Evolutionary conservation across 1,140 invertebrate genomes (phyloP).

Genomic region (Hycleus cichorii): DNA sequence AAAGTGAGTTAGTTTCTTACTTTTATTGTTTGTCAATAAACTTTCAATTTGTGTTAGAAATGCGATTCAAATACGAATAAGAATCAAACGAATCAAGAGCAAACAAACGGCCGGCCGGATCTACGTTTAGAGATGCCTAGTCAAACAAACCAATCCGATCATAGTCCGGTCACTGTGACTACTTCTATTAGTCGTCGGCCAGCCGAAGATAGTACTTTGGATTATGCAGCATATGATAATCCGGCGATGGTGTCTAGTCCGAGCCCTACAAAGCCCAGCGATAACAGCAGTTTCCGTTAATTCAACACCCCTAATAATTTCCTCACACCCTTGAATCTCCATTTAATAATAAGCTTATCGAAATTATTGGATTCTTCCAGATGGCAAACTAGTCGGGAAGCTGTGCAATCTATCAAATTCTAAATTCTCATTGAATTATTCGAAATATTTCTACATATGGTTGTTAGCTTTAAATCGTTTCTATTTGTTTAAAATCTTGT

Average conservation of each 20-base stretch:
- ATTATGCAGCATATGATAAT: constrained; percentile 60
- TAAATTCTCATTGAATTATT: not conserved
- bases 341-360: too few species aligned
- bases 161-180: constrained; percentile 36
- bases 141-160: constrained; percentile 23
- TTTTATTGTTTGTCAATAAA: not conserved
- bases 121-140: constrained; percentile 32
- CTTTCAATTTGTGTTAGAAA: constrained; percentile 1
- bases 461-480: constrained; percentile 12
- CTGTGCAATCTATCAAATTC: constrained; percentile 11
- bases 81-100: not conserved
- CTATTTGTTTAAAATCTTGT: not conserved
- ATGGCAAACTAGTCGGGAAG: constrained; percentile 6
- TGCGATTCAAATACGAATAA: constrained; percentile 5
- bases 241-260: constrained; percentile 57
- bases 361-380: too few species aligned
- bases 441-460: not conserved
- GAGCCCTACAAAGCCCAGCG: constrained; percentile 10
- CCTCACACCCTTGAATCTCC: not conserved
- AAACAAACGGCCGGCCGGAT: constrained; percentile 28
- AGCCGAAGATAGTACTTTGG: constrained; percentile 58
- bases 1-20: constrained; percentile 19
- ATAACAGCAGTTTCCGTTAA: not conserved
- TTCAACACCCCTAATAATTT: too few species aligned
- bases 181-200: constrained; percentile 42